These are phyloP conservation scores for Pseudocheirus occidentalis DNA, from an alignment of 2,797 vertebrate species.

Conservation along the genomic window DNA sequence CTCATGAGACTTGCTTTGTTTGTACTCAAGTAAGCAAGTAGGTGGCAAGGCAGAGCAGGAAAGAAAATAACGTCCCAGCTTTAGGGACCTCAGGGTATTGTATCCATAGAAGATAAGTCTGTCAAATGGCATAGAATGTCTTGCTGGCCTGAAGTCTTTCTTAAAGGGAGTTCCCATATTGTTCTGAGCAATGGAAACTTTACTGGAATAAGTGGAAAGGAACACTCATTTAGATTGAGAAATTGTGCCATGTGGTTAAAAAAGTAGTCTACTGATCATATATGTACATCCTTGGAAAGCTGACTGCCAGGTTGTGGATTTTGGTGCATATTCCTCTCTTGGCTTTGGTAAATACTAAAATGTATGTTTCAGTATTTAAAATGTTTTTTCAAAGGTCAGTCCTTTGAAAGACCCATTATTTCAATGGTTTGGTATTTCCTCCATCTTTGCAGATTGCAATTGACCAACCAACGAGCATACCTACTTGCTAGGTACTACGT, in stretches of 20 bases:
- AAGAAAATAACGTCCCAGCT: neutral
- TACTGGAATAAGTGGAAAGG: neutral
- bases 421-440: neutral
- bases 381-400: neutral
- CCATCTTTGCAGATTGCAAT: neutral
- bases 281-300: neutral
- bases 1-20: neutral
- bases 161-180: neutral
- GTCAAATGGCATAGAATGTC: too few species aligned
- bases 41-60: neutral
- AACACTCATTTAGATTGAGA: neutral
- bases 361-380: slow-evolving; percentile 13
- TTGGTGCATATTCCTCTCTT: neutral
- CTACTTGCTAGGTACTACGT: neutral
- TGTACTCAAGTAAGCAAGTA: neutral
- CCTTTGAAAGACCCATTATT: neutral
- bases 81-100: neutral
- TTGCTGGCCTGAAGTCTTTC: neutral
- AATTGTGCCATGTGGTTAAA: neutral
- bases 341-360: slow-evolving; percentile 16
- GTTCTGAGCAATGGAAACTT: neutral
- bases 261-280: neutral
- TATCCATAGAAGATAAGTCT: neutral
- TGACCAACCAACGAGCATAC: neutral
- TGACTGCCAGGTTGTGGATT: neutral